Base-by-base conservation (phyloP, 2,113 vertebrate genomes). In the Melanerpes aurifrons region DNA sequence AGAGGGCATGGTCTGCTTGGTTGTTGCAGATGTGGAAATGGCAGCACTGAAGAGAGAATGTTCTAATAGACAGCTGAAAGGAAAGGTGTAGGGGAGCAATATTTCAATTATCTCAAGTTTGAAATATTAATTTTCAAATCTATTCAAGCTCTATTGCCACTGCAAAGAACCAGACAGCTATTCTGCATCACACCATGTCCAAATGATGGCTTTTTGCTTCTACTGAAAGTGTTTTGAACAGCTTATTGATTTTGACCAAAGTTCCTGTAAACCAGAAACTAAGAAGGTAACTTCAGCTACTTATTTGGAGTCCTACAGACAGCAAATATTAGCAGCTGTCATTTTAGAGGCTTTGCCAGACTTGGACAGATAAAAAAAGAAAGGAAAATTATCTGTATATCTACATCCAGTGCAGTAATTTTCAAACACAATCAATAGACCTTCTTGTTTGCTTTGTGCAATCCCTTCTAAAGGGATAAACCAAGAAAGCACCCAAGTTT, bases 311-410 rank as follows among this genome's bases (percentile, higher is more conserved):
- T 75, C 20, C 64, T 32, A 57, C 35, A 87, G 63, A 19, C 61
- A 90, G 35, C n/a, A 78, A 67, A 59, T 91, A 93, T 43, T 71
- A 80, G 58, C 82, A 94, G 87, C 79, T 88, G 86, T 43, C 90
- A 56, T 63, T 78, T 72, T 62, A 40, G 40, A 90, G 62, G 26
- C 24, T 78, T 76, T 82, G 28, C 11, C 54, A 68, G 22, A 68
- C 35, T 74, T 37, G 11, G 74, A 43, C 53, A 70, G 35, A 54
- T 11, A 25, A 1, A 29, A 37, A 69, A 82, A 56, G 50, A 22
- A 56, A 32, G 19, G 3, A 1, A 7, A n/a, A 50, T 12, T 45
- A 15, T 24, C 62, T 26, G 47, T 40, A 3, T 56, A 14, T 26
- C 58, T 43, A 53, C 8, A 61, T 21, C 58, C 54, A 29, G 8